Evolutionary conservation across 2,797 vertebrate genomes (phyloP).

Genomic region (Varecia variegata): DNA sequence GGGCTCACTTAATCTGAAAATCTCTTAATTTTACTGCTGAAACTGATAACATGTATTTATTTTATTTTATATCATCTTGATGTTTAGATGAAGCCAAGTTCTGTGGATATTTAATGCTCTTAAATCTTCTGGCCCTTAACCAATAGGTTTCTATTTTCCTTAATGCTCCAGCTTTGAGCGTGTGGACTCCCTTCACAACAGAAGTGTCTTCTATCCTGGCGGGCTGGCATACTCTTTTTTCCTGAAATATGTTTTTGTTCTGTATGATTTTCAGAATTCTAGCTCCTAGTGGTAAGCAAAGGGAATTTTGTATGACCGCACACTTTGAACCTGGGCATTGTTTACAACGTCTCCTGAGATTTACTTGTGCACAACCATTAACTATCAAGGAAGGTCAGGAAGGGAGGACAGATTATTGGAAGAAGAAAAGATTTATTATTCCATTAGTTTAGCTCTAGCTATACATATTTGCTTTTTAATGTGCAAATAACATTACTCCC

Average conservation of each 20-base stretch:
- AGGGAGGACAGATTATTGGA: neutral
- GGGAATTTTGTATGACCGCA: neutral
- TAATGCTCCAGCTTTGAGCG: neutral
- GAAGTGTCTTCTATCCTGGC: neutral
- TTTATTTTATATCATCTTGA: neutral
- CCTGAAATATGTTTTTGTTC: neutral
- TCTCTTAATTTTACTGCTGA: neutral
- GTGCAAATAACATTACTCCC: slow-evolving; percentile 31
- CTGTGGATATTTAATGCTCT: neutral
- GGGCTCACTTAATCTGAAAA: neutral
- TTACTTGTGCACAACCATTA: neutral
- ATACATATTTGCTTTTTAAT: neutral
- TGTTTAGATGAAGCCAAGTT: neutral
- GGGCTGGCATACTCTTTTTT: neutral
- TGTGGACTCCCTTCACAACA: neutral
- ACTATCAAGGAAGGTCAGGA: neutral
- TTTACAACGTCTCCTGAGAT: neutral
- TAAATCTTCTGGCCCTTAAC: neutral
- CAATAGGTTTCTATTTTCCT: neutral
- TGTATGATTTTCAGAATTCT: neutral
- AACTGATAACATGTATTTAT: neutral
- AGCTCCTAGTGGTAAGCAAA: neutral
- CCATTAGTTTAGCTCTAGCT: slow-evolving; percentile 25
- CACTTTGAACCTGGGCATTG: neutral
- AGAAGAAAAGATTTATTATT: slow-evolving; percentile 49